Conservation (phyloP, 2,113 vertebrate species). For the Cyanocitta stelleri region DNA sequence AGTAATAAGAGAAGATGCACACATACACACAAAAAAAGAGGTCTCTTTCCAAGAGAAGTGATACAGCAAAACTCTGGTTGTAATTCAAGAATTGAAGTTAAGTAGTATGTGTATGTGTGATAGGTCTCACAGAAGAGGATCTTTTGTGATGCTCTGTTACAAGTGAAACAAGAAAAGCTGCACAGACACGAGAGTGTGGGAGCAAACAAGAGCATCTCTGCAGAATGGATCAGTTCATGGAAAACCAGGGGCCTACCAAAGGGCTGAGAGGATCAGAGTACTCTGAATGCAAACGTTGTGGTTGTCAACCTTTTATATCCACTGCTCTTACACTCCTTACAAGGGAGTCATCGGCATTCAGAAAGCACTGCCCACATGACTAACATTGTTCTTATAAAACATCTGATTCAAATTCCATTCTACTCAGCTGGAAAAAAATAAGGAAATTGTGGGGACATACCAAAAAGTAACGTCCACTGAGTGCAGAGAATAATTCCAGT, state of each 20-base stretch:
- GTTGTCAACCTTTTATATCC: neutral
- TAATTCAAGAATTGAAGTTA: neutral
- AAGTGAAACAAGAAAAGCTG: neutral
- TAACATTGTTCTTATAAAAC: neutral
- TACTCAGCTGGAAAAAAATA: neutral
- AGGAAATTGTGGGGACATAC: neutral
- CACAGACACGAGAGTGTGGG: accelerated
- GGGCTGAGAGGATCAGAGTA: neutral
- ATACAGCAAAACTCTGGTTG: neutral
- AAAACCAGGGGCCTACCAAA: neutral
- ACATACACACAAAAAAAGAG: neutral
- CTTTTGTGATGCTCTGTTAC: neutral
- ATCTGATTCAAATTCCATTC: neutral
- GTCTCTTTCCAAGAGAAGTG: neutral
- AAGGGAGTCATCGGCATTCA: neutral
- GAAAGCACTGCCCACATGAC: neutral
- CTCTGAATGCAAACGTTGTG: neutral
- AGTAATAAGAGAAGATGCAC: neutral
- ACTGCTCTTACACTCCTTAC: neutral
- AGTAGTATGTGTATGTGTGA: too few species aligned
- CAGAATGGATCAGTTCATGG: neutral
- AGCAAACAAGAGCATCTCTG: neutral
- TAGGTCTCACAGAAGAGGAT: neutral
- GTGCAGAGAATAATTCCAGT: neutral
- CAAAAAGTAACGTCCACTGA: neutral